A percentile compares a stretch with the other conserved stretches of the same genome.
These are phyloP conservation scores for Lepilemur ruficaudatus DNA, from an alignment of 2,797 vertebrate species.

Conservation along the genomic window DNA sequence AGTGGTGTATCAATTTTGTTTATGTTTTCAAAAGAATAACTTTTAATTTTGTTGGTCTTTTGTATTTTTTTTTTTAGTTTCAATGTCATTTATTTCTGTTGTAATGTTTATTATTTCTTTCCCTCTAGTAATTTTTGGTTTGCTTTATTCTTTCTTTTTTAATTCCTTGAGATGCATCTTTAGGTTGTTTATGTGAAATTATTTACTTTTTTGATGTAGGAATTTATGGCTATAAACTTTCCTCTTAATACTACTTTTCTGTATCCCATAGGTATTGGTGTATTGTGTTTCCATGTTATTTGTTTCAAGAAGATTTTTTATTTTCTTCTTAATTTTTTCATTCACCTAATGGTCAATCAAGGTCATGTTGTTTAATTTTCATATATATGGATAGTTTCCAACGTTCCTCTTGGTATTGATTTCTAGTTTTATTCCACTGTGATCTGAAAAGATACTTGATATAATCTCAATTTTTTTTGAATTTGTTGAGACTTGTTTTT, in stretches of 20 bases:
- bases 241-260: neutral
- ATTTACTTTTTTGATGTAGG: neutral
- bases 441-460: neutral
- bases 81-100: neutral
- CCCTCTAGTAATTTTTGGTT: neutral
- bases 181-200: neutral
- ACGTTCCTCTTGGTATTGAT: neutral
- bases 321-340: neutral
- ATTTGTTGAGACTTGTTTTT: neutral
- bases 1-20: neutral
- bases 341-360: neutral
- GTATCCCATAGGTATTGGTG: neutral
- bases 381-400: neutral
- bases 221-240: neutral
- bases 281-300: neutral
- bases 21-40: neutral
- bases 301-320: neutral
- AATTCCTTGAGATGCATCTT: neutral
- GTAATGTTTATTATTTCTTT: neutral
- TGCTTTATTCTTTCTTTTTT: neutral
- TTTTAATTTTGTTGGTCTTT: neutral
- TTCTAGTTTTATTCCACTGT: neutral
- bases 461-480: neutral
- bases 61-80: neutral
- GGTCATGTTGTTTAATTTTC: neutral